A percentile compares a stretch with the other conserved stretches of the same genome.
These are phyloP conservation scores for Lampris megalopsis DNA, from an alignment of 2,113 vertebrate species.

Conservation along the genomic window DNA sequence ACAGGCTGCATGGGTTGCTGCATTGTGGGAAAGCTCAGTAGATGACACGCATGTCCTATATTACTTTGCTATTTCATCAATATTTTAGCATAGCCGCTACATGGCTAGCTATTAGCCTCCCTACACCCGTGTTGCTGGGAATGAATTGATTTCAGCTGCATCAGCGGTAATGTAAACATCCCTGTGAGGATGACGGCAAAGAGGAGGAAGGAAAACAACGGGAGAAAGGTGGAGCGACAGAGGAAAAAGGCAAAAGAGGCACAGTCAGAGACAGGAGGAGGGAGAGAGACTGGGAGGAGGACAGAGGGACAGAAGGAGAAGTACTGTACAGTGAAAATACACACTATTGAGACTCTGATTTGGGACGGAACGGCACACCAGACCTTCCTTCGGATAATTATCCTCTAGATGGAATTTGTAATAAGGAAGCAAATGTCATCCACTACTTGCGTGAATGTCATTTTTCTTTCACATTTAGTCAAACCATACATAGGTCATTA, in stretches of 20 bases:
- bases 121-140: no score
- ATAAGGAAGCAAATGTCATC: slow-evolving; percentile 64
- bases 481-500: neutral
- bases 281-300: neutral
- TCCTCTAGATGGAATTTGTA: slow-evolving; percentile 66
- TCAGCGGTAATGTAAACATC: no score
- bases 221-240: neutral
- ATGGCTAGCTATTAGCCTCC: no score
- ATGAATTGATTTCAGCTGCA: no score
- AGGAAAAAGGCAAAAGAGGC: no score
- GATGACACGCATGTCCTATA: no score
- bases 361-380: slow-evolving; percentile 19
- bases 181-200: neutral
- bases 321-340: slow-evolving; percentile 5
- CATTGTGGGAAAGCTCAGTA: no score
- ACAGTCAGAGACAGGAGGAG: neutral
- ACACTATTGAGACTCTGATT: slow-evolving; percentile 31
- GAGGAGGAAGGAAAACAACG: neutral
- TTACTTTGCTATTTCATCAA: no score
- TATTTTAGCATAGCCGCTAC: no score
- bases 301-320: neutral
- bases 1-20: no score
- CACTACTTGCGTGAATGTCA: slow-evolving; percentile 40
- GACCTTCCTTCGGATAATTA: slow-evolving; percentile 52
- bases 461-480: slow-evolving; percentile 14